phyloP scores from a whole-genome alignment of 23 tunicate species.

The Trididemnum miniatum region DNA sequence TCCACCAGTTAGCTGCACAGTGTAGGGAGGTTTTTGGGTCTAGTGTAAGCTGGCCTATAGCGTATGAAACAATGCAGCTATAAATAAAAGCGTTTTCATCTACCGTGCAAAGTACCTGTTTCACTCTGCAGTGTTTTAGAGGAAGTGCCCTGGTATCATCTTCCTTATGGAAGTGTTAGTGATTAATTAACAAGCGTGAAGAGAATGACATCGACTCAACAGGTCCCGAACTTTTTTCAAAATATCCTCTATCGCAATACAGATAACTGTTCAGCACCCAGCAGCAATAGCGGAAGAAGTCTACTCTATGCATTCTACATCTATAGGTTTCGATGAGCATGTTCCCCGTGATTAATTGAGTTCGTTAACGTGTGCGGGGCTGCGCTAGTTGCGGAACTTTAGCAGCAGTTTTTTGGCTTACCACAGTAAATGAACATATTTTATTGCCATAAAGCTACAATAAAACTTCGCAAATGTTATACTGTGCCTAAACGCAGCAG shows the following conservation, averaged over 20 bases:
- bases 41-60: no score
- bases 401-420: no score
- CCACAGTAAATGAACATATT: no score
- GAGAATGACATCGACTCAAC: not conserved
- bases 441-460: no score
- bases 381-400: no score
- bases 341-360: not conserved
- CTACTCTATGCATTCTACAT: not conserved
- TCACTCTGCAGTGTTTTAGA: constrained; percentile 1
- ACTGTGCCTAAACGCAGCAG: no score
- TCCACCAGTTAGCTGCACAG: no score
- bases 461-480: no score
- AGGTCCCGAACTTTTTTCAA: not conserved
- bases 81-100: no score
- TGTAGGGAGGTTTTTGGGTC: no score
- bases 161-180: not conserved
- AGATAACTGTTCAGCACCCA: not conserved
- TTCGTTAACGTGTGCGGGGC: not conserved
- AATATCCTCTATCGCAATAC: not conserved
- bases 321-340: not conserved
- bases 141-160: constrained; percentile 23
- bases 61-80: no score
- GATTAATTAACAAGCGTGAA: not conserved
- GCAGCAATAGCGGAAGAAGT: not conserved
- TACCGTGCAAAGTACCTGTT: constrained; percentile 6